Percentiles rank a stretch among this genome's conserved stretches.
These are phyloP conservation scores for Mus spretus DNA, from an alignment of 2,797 vertebrate genomes.

Conservation along the genomic window DNA sequence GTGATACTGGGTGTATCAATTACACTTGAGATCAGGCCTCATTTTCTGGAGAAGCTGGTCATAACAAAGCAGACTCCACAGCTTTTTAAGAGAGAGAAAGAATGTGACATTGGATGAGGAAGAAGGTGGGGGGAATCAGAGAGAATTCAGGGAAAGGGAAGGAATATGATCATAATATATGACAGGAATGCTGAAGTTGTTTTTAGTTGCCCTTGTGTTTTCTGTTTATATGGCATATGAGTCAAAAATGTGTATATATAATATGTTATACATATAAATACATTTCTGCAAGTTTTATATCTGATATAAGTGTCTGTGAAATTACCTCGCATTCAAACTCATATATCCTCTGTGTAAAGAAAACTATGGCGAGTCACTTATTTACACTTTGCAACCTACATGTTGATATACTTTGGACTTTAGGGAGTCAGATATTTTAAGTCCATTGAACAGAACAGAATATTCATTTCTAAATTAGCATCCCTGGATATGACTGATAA, in stretches of 20 bases:
- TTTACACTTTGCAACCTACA: background rate
- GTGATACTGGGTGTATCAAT: background rate
- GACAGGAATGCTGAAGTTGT: no score
- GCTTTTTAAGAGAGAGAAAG: background rate
- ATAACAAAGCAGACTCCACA: background rate
- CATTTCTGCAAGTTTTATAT: background rate
- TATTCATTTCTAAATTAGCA: constrained; percentile 14
- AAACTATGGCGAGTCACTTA: background rate
- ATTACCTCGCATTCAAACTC: background rate
- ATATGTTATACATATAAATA: background rate
- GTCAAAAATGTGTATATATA: background rate
- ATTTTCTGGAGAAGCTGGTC: no score
- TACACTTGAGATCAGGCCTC: background rate
- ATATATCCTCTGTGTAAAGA: background rate
- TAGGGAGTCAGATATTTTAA: background rate
- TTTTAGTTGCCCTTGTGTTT: background rate
- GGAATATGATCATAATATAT: background rate
- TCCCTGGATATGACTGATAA: background rate
- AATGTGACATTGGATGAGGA: background rate
- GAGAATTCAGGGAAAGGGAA: background rate
- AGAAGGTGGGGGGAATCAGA: background rate
- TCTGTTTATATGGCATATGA: background rate
- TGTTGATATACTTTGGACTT: background rate
- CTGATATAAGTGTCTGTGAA: background rate
- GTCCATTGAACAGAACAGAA: background rate